Conservation (phyloP, 2,113 vertebrate genomes). For the Daphoenositta chrysoptera region DNA sequence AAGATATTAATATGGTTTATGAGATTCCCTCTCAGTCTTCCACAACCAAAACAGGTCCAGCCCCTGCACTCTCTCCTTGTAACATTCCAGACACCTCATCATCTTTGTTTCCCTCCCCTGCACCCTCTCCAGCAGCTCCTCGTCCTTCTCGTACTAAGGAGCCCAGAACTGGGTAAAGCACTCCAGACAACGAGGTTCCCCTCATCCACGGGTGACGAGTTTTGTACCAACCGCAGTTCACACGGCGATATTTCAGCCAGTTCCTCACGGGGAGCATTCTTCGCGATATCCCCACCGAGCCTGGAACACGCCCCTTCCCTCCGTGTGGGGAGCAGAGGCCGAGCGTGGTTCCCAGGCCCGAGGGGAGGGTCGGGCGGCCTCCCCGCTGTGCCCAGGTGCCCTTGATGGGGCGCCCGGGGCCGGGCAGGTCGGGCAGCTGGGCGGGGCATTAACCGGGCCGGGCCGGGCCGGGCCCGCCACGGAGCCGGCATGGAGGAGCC, state of each 20-base stretch:
- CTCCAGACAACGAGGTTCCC: too few species aligned
- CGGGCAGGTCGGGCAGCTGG: background rate
- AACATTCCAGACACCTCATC: background rate
- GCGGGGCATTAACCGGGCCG: background rate
- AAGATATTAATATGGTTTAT: too few species aligned
- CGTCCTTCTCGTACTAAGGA: too few species aligned
- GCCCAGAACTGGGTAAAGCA: background rate
- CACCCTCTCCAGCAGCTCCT: background rate
- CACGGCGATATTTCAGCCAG: accelerated
- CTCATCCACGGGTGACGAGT: accelerated
- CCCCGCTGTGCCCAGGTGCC: background rate
- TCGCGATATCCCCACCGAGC: accelerated
- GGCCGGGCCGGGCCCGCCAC: too few species aligned
- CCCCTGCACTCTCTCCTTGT: background rate
- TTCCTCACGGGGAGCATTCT: accelerated
- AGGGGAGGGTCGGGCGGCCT: background rate
- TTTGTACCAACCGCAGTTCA: background rate
- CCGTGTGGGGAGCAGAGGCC: accelerated
- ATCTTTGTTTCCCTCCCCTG: background rate
- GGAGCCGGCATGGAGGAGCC: background rate
- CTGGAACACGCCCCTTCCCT: accelerated
- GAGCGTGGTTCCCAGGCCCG: accelerated
- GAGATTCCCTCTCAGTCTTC: background rate
- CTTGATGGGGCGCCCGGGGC: background rate
- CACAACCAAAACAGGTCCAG: accelerated